Conservation (phyloP, 2,888 invertebrate genomes). For the Camponotus fellah region DNA sequence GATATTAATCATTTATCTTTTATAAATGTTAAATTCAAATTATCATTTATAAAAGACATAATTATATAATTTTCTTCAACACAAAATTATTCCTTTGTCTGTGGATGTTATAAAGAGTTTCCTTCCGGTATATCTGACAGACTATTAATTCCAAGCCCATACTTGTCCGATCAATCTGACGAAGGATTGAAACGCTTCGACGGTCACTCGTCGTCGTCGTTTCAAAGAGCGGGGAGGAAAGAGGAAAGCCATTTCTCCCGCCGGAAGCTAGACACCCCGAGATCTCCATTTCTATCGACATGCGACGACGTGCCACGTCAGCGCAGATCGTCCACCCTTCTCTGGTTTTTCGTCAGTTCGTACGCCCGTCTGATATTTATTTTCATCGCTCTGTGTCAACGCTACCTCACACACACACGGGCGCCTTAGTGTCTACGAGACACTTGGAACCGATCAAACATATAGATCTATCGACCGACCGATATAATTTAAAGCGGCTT, state of each 20-base stretch:
- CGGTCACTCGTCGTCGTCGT: slow-evolving; percentile 65
- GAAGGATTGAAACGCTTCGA: slow-evolving; percentile 71
- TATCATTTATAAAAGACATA: background rate
- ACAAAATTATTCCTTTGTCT: background rate
- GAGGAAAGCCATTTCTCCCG: slow-evolving; percentile 78
- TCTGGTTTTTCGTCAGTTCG: slow-evolving; percentile 72
- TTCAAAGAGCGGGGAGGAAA: slow-evolving; percentile 55
- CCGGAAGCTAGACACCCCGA: slow-evolving; percentile 81
- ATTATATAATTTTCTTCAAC: no score
- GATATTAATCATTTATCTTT: background rate
- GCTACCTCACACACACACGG: slow-evolving; percentile 68
- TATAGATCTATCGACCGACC: slow-evolving; percentile 57
- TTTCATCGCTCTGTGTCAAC: slow-evolving; percentile 74
- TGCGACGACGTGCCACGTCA: slow-evolving; percentile 83
- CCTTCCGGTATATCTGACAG: slow-evolving; percentile 76
- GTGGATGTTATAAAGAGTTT: slow-evolving; percentile 49
- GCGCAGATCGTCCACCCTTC: slow-evolving; percentile 76
- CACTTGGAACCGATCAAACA: slow-evolving; percentile 68
- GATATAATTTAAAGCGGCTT: slow-evolving; percentile 50
- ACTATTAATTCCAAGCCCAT: slow-evolving; percentile 75
- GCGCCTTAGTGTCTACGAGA: slow-evolving; percentile 66
- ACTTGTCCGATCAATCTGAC: slow-evolving; percentile 58
- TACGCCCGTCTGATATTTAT: slow-evolving; percentile 73
- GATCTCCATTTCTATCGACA: slow-evolving; percentile 72
- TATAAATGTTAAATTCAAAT: background rate